Conservation (phyloP, 2,888 invertebrate genomes). For the Apamea sordens region DNA sequence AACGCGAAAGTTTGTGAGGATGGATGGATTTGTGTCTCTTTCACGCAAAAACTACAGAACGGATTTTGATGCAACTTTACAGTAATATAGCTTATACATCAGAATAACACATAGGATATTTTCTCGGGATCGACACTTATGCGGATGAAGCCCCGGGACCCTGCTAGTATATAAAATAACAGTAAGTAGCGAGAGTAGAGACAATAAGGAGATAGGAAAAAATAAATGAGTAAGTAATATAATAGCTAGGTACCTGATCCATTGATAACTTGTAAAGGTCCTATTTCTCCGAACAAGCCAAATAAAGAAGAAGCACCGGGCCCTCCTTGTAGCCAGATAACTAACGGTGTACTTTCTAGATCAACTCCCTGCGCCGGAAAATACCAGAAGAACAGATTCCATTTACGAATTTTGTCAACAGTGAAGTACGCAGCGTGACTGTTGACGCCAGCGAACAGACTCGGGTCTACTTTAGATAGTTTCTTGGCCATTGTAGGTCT, state of each 20-base stretch:
- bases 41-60: too few relatives aligned
- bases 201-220: not conserved
- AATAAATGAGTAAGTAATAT: not conserved
- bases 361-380: conserved; percentile 89
- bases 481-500: conserved; percentile 31
- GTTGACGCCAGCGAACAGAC: conserved; percentile 39
- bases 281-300: conserved; percentile 87
- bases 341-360: conserved; percentile 76
- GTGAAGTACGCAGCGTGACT: conserved; percentile 79
- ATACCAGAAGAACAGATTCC: conserved; percentile 94
- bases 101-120: too few relatives aligned
- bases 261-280: conserved; percentile 40
- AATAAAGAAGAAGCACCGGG: conserved; percentile 82
- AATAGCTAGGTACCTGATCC: conserved; percentile 26
- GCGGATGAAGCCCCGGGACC: too few relatives aligned
- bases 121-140: too few relatives aligned
- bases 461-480: conserved; percentile 51
- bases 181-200: not conserved
- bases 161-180: too few relatives aligned
- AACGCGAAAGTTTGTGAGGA: too few relatives aligned
- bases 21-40: too few relatives aligned
- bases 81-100: too few relatives aligned
- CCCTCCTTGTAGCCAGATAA: conserved; percentile 85
- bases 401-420: conserved; percentile 92
- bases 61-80: too few relatives aligned